Base-by-base conservation (phyloP, 2,888 invertebrate genomes). In the Cosmia trapezina region DNA sequence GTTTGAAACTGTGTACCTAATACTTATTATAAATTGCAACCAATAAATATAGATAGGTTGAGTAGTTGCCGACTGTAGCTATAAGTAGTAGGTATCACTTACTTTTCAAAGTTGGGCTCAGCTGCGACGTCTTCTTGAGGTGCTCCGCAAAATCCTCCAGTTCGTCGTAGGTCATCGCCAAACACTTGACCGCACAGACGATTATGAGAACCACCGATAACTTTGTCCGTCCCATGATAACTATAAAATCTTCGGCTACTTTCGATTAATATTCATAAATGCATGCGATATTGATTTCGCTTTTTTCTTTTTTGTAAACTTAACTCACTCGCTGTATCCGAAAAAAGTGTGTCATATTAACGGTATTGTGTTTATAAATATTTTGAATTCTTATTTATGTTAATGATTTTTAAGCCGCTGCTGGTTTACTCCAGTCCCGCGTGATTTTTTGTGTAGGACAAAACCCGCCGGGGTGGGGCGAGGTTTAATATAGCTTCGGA, bases 401-500 rank as follows among this genome's bases (percentile, higher is more conserved):
- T 63, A 76, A 76, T 63, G 62, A 61, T 62, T 71, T 69, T n/a
- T 68, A 67, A 64, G 9, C 53, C 41, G 59, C 67, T 63, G 72
- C 49, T 76, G n/a, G 66, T 83, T 88, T 83, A 88, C 87, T 89
- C 87, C 85, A 86, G 85, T 86, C 81, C 87, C 85, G 90, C 88
- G 86, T 86, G 91, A 91, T 93, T 94, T 94, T 94, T 93, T 91
- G 89, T 87, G 88, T 87, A 85, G 84, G 91, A 96, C 93, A 94
- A 95, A 96, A 93, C 91, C 91, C 92, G 92, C 92, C 91, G 88
- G 90, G 91, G 92, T 90, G 91, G 91, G 91, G 92, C 91, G 88
- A 93, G 91, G 93, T 93, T 91, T 96, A 94, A 94, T 96, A 96
- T 96, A 96, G 95, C 91, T 91, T 95, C 90, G 87, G 93, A 94